Conservation (phyloP, 2,888 invertebrate genomes). For the Zelleria hepariella region DNA sequence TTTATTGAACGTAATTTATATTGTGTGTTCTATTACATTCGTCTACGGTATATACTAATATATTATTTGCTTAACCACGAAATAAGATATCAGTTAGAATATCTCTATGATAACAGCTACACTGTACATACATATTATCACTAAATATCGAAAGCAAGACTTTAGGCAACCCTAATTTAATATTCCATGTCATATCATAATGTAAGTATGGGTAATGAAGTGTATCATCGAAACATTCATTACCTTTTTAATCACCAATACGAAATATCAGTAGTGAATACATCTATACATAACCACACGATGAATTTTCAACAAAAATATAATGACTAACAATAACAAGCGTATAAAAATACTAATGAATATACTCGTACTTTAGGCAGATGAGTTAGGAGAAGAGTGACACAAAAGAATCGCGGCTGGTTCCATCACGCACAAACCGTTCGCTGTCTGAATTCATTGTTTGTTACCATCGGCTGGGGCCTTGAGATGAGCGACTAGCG, state of each 20-base stretch:
- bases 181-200: neutral
- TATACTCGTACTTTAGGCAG: neutral
- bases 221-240: neutral
- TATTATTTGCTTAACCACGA: conserved; percentile 9
- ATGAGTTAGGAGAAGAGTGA: neutral
- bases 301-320: neutral
- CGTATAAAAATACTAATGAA: conserved; percentile 34
- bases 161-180: neutral
- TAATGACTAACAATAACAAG: conserved; percentile 27
- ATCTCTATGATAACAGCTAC: conserved; percentile 20
- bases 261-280: neutral
- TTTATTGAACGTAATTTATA: conserved; percentile 67
- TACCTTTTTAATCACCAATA: neutral
- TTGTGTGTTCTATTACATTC: conserved; percentile 49
- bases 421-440: neutral
- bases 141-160: neutral
- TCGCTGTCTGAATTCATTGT: too few species aligned
- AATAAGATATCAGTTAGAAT: conserved; percentile 38
- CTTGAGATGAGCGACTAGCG: too few species aligned
- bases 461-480: too few species aligned
- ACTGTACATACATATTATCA: conserved; percentile 20
- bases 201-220: too few species aligned
- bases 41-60: conserved; percentile 29
- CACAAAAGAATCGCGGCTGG: neutral
- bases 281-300: neutral